Evolutionary conservation across 2,797 vertebrate genomes (phyloP).

Genomic region (Anniella stebbinsi): DNA sequence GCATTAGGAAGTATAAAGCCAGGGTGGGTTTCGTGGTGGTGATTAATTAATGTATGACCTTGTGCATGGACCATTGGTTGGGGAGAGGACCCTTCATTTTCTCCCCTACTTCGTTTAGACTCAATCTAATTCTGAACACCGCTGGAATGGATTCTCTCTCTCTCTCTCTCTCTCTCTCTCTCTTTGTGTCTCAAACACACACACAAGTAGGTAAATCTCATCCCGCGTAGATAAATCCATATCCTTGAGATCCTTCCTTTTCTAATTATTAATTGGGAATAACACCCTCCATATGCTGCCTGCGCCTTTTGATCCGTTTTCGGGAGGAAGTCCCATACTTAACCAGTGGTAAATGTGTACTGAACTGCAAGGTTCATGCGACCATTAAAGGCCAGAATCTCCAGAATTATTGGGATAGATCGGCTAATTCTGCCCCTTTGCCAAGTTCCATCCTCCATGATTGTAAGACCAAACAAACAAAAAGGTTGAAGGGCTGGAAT

Average conservation of each 20-base stretch:
- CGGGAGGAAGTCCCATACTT: not conserved
- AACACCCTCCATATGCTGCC: not conserved
- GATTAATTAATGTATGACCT: not conserved
- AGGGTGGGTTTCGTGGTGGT: not conserved
- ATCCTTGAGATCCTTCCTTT: not conserved
- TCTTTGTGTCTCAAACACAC: not conserved
- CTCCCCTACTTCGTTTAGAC: not conserved
- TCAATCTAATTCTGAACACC: not conserved
- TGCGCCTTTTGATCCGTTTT: not conserved
- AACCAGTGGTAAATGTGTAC: no score
- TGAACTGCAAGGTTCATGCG: not conserved
- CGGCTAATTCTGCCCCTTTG: not conserved
- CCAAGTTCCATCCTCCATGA: not conserved
- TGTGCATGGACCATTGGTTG: not conserved
- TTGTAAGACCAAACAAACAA: not conserved
- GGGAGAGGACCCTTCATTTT: no score
- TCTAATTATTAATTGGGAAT: not conserved
- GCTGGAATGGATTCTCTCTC: not conserved
- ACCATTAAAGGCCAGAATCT: not conserved
- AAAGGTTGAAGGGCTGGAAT: not conserved
- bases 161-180: no score
- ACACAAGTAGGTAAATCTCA: not conserved
- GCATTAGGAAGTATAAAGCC: not conserved
- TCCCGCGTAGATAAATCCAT: not conserved
- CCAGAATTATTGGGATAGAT: not conserved